phyloP scores from a whole-genome alignment of 2,888 invertebrate genomes.

The Lasioglossum figueresi region DNA sequence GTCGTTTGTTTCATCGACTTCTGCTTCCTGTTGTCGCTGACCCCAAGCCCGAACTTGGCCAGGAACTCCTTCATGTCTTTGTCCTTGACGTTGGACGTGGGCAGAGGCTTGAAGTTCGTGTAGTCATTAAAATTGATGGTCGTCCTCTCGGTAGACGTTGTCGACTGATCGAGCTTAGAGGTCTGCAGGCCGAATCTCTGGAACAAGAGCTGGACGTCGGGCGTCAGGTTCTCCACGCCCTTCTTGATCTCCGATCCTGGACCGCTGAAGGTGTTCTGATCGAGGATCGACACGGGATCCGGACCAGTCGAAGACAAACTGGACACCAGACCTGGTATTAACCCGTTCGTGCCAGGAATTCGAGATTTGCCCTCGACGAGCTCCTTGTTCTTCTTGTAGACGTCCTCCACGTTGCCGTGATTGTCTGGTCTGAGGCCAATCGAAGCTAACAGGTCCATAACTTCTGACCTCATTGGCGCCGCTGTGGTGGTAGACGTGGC shows the following conservation, averaged over 20 bases:
- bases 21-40: conserved; percentile 68
- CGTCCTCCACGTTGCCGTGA: conserved; percentile 47
- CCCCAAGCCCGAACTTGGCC: conserved; percentile 83
- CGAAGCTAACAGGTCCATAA: conserved; percentile 83
- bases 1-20: conserved; percentile 74
- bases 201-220: conserved; percentile 79
- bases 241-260: conserved; percentile 70
- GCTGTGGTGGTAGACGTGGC: conserved; percentile 62
- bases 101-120: conserved; percentile 83
- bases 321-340: conserved; percentile 36
- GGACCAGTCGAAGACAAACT: conserved; percentile 55
- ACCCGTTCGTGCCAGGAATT: conserved; percentile 62
- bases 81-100: conserved; percentile 78
- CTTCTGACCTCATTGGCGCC: conserved; percentile 79
- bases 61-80: conserved; percentile 84
- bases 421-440: conserved; percentile 82
- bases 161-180: conserved; percentile 50
- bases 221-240: conserved; percentile 79
- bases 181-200: conserved; percentile 79
- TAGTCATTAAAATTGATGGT: conserved; percentile 79
- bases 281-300: conserved; percentile 62
- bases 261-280: conserved; percentile 75
- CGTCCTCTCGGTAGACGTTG: conserved; percentile 69
- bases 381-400: conserved; percentile 57
- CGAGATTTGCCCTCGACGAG: conserved; percentile 61